Evolutionary conservation across 2,797 vertebrate species (phyloP).

Genomic region (Ibycter americanus): DNA sequence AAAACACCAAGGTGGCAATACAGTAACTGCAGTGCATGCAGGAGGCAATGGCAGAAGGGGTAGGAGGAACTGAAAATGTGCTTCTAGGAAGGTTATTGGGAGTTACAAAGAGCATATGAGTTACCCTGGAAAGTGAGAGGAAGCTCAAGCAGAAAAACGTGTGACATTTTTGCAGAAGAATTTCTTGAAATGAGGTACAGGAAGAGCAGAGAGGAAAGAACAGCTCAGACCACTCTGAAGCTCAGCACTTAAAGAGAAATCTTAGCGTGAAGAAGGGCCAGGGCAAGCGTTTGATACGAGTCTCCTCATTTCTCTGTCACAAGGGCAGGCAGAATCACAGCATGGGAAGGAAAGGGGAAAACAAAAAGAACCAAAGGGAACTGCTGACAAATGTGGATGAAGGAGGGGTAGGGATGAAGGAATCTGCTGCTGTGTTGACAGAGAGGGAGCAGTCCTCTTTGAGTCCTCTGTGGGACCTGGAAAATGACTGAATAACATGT

Average conservation of each 20-base stretch:
- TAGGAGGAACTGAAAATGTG: neutral
- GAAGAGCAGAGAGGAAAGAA: neutral
- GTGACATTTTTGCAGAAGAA: neutral
- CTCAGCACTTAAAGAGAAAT: neutral
- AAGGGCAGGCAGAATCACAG: neutral
- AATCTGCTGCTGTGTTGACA: neutral
- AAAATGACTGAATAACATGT: neutral
- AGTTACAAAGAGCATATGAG: neutral
- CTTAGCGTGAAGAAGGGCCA: neutral
- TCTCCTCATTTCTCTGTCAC: neutral
- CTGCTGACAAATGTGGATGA: neutral
- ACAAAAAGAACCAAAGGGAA: neutral
- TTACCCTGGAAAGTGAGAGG: neutral
- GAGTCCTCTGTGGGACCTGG: neutral
- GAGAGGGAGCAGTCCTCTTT: neutral
- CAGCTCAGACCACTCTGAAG: neutral
- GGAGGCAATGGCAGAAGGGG: neutral
- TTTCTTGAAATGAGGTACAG: neutral
- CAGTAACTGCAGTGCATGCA: neutral
- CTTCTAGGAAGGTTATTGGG: neutral
- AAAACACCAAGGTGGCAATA: neutral
- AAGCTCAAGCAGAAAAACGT: neutral
- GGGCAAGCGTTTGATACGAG: neutral
- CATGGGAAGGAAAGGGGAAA: neutral
- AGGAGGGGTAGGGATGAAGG: neutral